Conservation (phyloP, 2,797 vertebrate genomes). For the Luscinia megarhynchos region DNA sequence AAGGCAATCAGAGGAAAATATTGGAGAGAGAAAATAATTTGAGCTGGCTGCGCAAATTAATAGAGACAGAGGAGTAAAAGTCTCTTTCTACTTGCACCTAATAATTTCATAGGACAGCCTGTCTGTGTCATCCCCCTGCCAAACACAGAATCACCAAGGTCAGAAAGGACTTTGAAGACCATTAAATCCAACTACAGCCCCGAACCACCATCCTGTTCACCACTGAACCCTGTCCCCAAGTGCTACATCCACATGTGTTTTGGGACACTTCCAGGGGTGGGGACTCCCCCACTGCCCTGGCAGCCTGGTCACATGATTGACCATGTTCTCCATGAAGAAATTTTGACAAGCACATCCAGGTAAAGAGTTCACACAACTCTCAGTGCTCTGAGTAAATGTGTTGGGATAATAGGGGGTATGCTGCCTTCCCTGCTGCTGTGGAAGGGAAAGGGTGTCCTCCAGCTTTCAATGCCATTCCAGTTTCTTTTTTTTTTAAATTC, state of each 20-base stretch:
- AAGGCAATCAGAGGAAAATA: neutral
- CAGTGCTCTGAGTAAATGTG: neutral
- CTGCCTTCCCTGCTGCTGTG: neutral
- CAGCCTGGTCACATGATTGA: neutral
- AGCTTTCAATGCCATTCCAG: neutral
- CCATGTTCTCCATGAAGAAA: neutral
- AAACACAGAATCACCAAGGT: neutral
- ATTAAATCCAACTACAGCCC: neutral
- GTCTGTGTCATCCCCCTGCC: neutral
- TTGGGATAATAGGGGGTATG: neutral
- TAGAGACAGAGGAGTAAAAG: neutral
- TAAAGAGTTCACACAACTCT: neutral
- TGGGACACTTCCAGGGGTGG: neutral
- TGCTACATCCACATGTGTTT: neutral
- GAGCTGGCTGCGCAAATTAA: neutral
- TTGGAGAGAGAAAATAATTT: neutral
- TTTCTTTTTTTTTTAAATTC: neutral
- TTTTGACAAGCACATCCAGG: neutral
- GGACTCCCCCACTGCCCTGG: neutral
- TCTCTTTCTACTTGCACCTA: neutral
- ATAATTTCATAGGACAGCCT: neutral
- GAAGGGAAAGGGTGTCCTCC: neutral
- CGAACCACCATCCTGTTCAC: neutral
- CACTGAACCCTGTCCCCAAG: neutral
- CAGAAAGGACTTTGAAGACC: neutral